phyloP scores from a whole-genome alignment of 2,888 invertebrate genomes.

The Theretra japonica region DNA sequence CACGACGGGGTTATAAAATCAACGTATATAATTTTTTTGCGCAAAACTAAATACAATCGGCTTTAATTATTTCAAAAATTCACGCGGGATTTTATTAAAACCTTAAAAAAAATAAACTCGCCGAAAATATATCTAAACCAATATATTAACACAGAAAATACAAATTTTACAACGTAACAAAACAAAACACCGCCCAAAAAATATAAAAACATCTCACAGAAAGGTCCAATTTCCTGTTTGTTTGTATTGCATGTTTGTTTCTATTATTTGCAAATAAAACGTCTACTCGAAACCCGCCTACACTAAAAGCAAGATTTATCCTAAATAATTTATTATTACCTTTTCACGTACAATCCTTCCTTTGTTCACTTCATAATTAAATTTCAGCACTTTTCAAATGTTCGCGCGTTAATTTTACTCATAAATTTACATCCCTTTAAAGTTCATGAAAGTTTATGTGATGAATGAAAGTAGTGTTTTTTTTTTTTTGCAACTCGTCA shows the following conservation, averaged over 20 bases:
- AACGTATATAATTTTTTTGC: no score
- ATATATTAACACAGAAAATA: no score
- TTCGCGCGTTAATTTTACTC: constrained; percentile 46
- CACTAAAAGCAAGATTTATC: constrained; percentile 5
- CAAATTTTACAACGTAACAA: neutral
- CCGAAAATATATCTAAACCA: no score
- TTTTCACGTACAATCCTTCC: constrained; percentile 71
- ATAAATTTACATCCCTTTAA: constrained; percentile 34
- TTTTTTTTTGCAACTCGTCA: constrained; percentile 37
- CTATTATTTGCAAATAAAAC: constrained; percentile 35
- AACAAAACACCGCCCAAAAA: neutral
- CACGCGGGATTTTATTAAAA: no score
- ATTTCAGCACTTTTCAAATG: constrained; percentile 67
- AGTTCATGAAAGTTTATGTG: constrained; percentile 41
- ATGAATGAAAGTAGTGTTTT: constrained; percentile 39
- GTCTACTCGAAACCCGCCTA: neutral
- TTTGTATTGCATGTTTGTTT: constrained; percentile 40
- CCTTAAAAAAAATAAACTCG: no score
- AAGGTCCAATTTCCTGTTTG: neutral
- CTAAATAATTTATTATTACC: constrained; percentile 56
- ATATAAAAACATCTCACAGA: neutral
- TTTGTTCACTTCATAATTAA: constrained; percentile 78
- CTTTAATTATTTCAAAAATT: no score
- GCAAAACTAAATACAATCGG: no score
- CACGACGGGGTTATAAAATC: no score